A percentile compares a stretch with the other conserved stretches of the same genome.
These are phyloP conservation scores for Melitaea cinxia DNA, from an alignment of 1,140 invertebrate species.

Conservation along the genomic window DNA sequence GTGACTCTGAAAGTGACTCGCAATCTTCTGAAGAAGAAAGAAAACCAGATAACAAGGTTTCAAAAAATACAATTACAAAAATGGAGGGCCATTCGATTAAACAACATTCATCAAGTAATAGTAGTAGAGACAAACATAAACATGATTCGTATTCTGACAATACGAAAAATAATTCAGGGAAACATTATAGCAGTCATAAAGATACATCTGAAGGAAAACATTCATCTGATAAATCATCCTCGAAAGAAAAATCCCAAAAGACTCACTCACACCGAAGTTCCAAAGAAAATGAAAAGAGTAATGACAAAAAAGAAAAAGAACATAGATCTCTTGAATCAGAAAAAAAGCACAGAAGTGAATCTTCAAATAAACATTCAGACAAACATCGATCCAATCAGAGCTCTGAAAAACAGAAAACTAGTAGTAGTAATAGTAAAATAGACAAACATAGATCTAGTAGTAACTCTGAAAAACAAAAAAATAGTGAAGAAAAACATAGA, in stretches of 20 bases:
- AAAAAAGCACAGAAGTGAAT: conserved; percentile 42
- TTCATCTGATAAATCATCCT: conserved; percentile 51
- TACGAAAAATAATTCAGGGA: conserved; percentile 43
- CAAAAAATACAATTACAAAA: conserved; percentile 44
- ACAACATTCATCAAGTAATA: conserved; percentile 54
- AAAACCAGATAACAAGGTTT: conserved; percentile 48
- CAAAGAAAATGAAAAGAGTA: conserved; percentile 44
- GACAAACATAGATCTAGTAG: conserved; percentile 35
- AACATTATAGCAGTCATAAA: conserved; percentile 50
- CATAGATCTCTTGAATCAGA: conserved; percentile 48
- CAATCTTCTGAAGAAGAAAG: conserved; percentile 58
- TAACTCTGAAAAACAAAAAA: conserved; percentile 37
- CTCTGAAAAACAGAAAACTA: conserved; percentile 28
- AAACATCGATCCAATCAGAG: conserved; percentile 26
- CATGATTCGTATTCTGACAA: conserved; percentile 54
- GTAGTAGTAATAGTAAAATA: conserved; percentile 23
- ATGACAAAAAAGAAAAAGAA: conserved; percentile 48
- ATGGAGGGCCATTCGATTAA: conserved; percentile 46
- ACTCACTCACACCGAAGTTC: conserved; percentile 51
- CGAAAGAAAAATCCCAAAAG: conserved; percentile 52
- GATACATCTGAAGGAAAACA: conserved; percentile 45
- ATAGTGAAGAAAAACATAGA: conserved; percentile 35
- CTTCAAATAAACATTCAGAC: conserved; percentile 26
- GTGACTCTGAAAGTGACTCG: conserved; percentile 66
- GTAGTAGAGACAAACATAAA: conserved; percentile 46